Percentiles rank a stretch among this genome's conserved stretches.
Evolutionary conservation across 2,113 vertebrate species (phyloP).

Genomic region (Marcusenius ussheri): DNA sequence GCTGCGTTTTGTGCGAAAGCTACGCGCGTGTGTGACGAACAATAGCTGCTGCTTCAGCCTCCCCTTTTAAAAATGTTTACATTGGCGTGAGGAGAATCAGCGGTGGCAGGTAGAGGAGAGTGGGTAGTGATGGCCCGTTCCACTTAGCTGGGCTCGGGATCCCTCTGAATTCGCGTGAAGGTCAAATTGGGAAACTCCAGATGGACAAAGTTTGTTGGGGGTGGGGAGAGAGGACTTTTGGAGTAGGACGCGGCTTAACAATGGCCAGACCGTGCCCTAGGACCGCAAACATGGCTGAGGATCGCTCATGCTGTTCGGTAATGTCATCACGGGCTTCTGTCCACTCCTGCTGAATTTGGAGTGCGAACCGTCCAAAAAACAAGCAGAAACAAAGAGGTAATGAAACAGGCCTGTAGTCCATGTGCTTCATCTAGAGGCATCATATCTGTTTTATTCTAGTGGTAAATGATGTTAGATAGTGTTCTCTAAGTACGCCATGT

Average conservation of each 20-base stretch:
- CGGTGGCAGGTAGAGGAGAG: neutral
- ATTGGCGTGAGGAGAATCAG: neutral
- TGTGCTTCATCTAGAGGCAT: neutral
- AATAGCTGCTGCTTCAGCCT: neutral
- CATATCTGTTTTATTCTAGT: neutral
- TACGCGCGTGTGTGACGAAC: slow-evolving; percentile 24
- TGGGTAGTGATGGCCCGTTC: neutral
- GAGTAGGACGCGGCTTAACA: neutral
- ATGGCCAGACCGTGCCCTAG: neutral
- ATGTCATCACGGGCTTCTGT: slow-evolving; percentile 13
- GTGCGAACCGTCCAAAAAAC: slow-evolving; percentile 22
- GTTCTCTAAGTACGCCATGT: neutral
- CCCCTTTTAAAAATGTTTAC: neutral
- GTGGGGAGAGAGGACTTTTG: neutral
- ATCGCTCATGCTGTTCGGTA: neutral
- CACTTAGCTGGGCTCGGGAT: neutral
- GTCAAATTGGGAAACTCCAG: neutral
- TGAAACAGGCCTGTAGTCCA: neutral
- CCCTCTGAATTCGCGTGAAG: neutral
- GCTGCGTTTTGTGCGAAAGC: slow-evolving; percentile 24
- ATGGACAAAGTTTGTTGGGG: slow-evolving; percentile 11
- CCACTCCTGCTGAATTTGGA: slow-evolving; percentile 28
- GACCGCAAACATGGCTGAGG: neutral
- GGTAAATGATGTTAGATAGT: neutral
- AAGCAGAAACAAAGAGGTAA: neutral